Percentiles rank a stretch among this genome's conserved stretches.
Evolutionary conservation across 2,888 invertebrate genomes (phyloP).

Genomic region (Papilio demoleus): DNA sequence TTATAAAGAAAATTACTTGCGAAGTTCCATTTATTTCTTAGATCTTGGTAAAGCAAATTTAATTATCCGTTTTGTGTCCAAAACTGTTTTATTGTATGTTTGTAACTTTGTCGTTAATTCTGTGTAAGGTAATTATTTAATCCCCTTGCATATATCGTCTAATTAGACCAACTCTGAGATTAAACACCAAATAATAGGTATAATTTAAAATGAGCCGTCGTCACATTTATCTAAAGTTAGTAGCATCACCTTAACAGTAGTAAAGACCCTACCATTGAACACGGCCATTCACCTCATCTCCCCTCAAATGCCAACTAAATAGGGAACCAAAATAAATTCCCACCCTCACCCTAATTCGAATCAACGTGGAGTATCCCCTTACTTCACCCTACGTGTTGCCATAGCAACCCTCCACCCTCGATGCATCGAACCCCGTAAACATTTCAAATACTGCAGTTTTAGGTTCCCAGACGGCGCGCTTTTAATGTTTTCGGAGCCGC

Average conservation of each 20-base stretch:
- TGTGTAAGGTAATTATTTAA: too few relatives aligned
- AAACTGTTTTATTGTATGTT: background rate
- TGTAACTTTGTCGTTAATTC: background rate
- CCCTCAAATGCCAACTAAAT: slow-evolving; percentile 71
- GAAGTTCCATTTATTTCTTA: background rate
- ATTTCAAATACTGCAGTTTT: slow-evolving; percentile 50
- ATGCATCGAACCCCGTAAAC: slow-evolving; percentile 65
- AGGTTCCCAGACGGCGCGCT: slow-evolving; percentile 51
- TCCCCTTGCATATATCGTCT: background rate
- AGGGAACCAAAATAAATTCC: slow-evolving; percentile 75
- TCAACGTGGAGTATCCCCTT: slow-evolving; percentile 67
- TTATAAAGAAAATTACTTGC: background rate
- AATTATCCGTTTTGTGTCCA: too few relatives aligned
- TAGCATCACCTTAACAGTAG: slow-evolving; percentile 38
- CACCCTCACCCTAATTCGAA: slow-evolving; percentile 77
- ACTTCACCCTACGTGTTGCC: slow-evolving; percentile 65
- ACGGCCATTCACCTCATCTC: slow-evolving; percentile 78
- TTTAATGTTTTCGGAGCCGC: slow-evolving; percentile 67
- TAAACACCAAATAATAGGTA: background rate
- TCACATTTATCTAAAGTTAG: slow-evolving; percentile 28
- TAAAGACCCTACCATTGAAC: slow-evolving; percentile 47
- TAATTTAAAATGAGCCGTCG: slow-evolving; percentile 25
- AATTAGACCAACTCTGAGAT: background rate
- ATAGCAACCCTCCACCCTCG: slow-evolving; percentile 63
- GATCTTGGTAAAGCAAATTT: background rate